Base-by-base conservation (phyloP, 2,888 invertebrate genomes). In the Eumacrocentrus americanus region DNA sequence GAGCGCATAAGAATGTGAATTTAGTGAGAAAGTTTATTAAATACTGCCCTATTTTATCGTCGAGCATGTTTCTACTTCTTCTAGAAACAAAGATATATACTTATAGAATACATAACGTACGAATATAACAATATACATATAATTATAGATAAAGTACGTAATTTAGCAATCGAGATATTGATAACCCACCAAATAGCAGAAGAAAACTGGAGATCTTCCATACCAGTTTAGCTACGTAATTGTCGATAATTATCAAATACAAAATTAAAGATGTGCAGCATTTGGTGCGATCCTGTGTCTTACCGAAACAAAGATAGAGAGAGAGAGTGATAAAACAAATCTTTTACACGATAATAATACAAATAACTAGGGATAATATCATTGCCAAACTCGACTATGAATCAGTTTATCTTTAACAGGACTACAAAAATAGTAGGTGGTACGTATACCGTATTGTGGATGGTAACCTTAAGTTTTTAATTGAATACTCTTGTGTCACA, bases 301-400 rank as follows among this genome's bases (percentile, higher is more conserved):
- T 69, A 60, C 46, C 62, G 59, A n/a, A 53, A 16, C 11, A 12
- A 37, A 52, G 9, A 52, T 12, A 40, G 2, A 38, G 18, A 54
- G 54, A 11, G 35, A 55, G 40, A 25, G 59, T 51, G 38, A 56
- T 58, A 18, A 58, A 61, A 66, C 59, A 63, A 65, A 65, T 61
- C 62, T 67, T 67, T 66, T 66, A 67, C 65, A 68, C 65, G 63
- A 65, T 64, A 66, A 64, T 63, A 65, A 66, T 63, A 60, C 53
- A 37, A 64, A 72, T 75, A 76, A 76, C 70, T 79, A 76, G 76
- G 74, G 80, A 80, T 78, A 79, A 80, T 80, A 80, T 75, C 75
- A 80, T 78, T 80, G 80, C 80, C 80, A 80, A 80, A 80, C 73
- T 79, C 67, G 66, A 72, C 75, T 73, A 75, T 73, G 72, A 71